phyloP scores from a whole-genome alignment of 2,113 vertebrate genomes.

The Epinephelus moara region DNA sequence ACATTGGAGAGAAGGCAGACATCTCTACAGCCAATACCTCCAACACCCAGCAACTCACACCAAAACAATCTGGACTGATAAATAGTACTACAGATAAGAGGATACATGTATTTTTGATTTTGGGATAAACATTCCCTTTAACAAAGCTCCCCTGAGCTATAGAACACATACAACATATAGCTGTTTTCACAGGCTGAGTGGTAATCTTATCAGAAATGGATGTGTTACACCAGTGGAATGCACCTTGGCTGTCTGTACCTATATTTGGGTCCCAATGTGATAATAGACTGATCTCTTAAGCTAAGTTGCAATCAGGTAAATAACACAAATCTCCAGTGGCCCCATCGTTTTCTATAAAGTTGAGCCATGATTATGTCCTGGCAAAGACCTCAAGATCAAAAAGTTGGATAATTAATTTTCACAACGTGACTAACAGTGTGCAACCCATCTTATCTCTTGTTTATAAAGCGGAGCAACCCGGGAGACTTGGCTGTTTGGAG shows the following conservation, averaged over 20 bases:
- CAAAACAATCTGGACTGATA: too few species aligned
- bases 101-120: too few species aligned
- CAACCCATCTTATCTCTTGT: neutral
- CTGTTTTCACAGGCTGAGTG: neutral
- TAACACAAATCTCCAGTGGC: neutral
- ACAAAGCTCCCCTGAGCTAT: neutral
- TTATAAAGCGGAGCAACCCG: neutral
- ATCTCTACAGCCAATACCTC: too few species aligned
- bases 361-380: neutral
- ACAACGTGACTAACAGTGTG: neutral
- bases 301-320: neutral
- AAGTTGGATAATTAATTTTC: neutral
- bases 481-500: conserved; percentile 5
- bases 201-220: neutral
- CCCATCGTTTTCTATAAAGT: neutral
- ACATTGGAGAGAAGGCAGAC: too few species aligned
- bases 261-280: neutral
- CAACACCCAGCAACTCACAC: too few species aligned
- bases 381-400: conserved; percentile 13
- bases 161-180: neutral
- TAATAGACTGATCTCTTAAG: neutral
- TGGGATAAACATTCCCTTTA: neutral
- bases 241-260: neutral
- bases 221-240: neutral
- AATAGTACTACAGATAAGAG: too few species aligned